phyloP scores from a whole-genome alignment of 2,888 invertebrate genomes.

The Drosophila vallismaia region DNA sequence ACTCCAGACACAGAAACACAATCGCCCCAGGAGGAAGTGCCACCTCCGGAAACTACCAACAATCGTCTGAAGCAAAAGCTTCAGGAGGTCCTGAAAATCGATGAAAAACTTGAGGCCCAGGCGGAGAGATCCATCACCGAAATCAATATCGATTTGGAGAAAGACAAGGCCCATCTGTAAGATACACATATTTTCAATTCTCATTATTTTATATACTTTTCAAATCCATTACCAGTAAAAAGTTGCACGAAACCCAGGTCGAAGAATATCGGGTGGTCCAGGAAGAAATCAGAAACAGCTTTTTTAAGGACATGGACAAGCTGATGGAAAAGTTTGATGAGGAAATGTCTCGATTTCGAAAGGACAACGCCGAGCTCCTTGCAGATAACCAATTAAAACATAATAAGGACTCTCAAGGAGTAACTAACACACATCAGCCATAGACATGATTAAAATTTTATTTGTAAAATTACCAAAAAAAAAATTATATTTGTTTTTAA shows the following conservation, averaged over 20 bases:
- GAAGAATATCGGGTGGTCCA: constrained; percentile 6
- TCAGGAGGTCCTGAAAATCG: constrained; percentile 2
- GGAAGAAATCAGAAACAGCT: constrained; percentile 5
- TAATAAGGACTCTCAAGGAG: neutral
- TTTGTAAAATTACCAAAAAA: constrained; percentile 9
- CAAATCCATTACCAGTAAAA: neutral
- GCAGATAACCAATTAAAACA: neutral
- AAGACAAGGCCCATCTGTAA: constrained; percentile 11
- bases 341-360: constrained; percentile 7
- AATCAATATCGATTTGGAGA: constrained; percentile 4
- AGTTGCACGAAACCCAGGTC: constrained; percentile 8
- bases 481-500: constrained; percentile 1
- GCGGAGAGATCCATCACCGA: constrained; percentile 10
- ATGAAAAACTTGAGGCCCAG: constrained; percentile 18
- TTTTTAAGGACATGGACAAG: constrained; percentile 22
- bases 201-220: neutral
- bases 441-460: constrained; percentile 12
- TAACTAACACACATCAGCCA: constrained; percentile 14
- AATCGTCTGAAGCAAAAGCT: constrained; percentile 1
- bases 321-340: constrained; percentile 20
- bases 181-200: too few relatives aligned
- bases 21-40: neutral
- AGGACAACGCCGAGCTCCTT: constrained; percentile 6
- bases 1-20: neutral
- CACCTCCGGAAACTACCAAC: neutral